phyloP scores from a whole-genome alignment of 2,797 vertebrate species.

The Geotrypetes seraphini region DNA sequence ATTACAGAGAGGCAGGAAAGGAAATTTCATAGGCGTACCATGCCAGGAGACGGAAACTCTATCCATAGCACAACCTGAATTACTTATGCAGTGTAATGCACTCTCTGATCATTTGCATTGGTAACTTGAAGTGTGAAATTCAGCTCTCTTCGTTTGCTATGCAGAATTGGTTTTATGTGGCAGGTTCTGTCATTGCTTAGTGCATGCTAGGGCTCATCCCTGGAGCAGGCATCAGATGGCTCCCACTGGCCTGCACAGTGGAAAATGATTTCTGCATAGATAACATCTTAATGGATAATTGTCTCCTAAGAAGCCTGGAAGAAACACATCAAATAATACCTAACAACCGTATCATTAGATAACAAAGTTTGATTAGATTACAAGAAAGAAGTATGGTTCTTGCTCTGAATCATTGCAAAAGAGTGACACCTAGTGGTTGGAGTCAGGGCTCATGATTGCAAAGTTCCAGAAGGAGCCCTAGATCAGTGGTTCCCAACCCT shows the following conservation, averaged over 20 bases:
- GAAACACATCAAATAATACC: no score
- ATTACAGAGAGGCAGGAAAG: neutral
- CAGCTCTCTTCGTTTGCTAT: slow-evolving; percentile 4
- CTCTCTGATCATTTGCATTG: slow-evolving; percentile 3
- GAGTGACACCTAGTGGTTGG: no score
- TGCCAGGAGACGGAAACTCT: slow-evolving; percentile 2
- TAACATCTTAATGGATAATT: neutral
- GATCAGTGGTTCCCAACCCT: no score
- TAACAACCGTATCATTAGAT: no score
- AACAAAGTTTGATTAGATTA: no score
- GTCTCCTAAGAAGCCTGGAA: slow-evolving; percentile 2
- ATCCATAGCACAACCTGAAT: slow-evolving; percentile 6
- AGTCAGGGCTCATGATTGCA: no score
- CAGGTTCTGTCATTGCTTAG: neutral
- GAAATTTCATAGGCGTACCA: slow-evolving; percentile 6
- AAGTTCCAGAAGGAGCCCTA: no score
- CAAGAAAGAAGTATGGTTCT: no score
- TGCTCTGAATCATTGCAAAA: no score
- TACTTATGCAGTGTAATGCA: slow-evolving; percentile 5
- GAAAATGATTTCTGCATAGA: slow-evolving; percentile 13
- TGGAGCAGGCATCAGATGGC: slow-evolving; percentile 11
- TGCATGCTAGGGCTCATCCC: slow-evolving; percentile 7
- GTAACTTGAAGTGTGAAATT: neutral
- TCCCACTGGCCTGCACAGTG: slow-evolving; percentile 8
- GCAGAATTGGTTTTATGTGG: neutral